Percentiles rank a stretch among this genome's conserved stretches.
Evolutionary conservation across 2,113 vertebrate species (phyloP).

Genomic region (Eleginops maclovinus): DNA sequence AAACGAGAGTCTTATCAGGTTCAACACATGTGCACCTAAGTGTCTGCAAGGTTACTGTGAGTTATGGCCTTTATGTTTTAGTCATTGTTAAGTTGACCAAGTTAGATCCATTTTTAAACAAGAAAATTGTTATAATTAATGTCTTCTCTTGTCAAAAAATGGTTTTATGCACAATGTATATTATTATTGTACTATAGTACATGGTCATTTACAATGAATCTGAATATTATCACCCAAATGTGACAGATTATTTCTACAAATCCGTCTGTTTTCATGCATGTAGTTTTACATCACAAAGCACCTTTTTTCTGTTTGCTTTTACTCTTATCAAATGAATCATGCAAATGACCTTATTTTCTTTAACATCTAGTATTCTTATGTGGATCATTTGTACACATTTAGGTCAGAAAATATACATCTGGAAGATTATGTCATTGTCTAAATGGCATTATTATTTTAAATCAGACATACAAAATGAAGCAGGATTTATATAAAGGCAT

Average conservation of each 20-base stretch:
- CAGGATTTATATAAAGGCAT: no score
- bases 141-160: not conserved
- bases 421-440: no score
- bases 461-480: no score
- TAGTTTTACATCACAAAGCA: no score
- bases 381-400: no score
- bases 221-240: not conserved
- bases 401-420: no score
- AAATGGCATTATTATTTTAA: no score
- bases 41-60: slow-evolving; percentile 19
- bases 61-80: slow-evolving; percentile 4
- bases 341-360: no score
- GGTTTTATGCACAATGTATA: not conserved
- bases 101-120: not conserved
- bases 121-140: not conserved
- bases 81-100: not conserved
- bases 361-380: no score
- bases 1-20: slow-evolving; percentile 66
- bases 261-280: not conserved
- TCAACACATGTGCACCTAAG: slow-evolving; percentile 52
- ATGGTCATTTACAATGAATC: not conserved
- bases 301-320: no score
- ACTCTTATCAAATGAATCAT: no score
- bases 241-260: not conserved
- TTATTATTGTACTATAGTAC: not conserved